phyloP scores from a whole-genome alignment of 2,888 invertebrate genomes.

The Operophtera brumata region DNA sequence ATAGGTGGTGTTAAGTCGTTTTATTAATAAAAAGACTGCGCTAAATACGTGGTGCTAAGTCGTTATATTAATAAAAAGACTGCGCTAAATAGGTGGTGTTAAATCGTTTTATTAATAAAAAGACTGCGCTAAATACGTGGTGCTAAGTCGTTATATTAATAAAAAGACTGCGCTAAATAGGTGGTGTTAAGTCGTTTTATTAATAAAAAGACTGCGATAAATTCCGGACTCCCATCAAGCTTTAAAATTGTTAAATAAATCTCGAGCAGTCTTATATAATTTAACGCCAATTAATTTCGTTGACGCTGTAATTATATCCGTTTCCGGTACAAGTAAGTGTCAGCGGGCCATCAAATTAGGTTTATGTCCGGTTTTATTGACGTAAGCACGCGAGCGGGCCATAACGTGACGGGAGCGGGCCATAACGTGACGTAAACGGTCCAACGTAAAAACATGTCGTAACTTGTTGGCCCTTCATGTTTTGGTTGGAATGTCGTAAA shows the following conservation, averaged over 20 bases:
- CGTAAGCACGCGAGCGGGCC: slow-evolving; percentile 19
- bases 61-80: too few species aligned
- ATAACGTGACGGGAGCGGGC: slow-evolving; percentile 19
- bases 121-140: too few species aligned
- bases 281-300: slow-evolving; percentile 21
- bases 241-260: neutral
- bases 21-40: too few species aligned
- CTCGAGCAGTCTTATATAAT: neutral
- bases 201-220: too few species aligned
- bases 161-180: too few species aligned
- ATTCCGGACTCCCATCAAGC: neutral
- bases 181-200: too few species aligned
- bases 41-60: too few species aligned
- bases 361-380: slow-evolving; percentile 33
- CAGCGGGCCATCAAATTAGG: slow-evolving; percentile 33
- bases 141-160: too few species aligned
- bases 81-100: too few species aligned
- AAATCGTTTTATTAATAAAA: too few species aligned
- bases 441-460: slow-evolving; percentile 11
- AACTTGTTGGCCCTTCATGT: neutral
- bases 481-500: slow-evolving; percentile 3
- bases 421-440: slow-evolving; percentile 25
- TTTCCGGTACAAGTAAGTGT: slow-evolving; percentile 30
- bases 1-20: too few species aligned
- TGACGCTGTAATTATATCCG: slow-evolving; percentile 14